Evolutionary conservation across 2,797 vertebrate genomes (phyloP), one percentile per base, ranked within the genome.

Genomic region (Tapirus indicus): DNA sequence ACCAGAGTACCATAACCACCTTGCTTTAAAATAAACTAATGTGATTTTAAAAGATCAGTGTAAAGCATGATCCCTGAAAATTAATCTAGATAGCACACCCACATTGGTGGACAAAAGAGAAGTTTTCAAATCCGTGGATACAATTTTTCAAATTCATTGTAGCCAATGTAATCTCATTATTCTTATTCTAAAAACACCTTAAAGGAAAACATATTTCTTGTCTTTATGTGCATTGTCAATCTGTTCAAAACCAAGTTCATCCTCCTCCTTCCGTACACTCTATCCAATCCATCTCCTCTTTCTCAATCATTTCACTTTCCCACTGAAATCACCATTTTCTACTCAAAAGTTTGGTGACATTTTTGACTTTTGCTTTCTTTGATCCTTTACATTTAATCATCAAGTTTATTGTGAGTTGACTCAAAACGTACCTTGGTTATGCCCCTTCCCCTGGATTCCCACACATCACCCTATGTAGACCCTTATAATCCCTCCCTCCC

Each of bases 11-110:
- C 11, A 4, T 38, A 58, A 88, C 72, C 88, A 91, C 27, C 27
- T 47, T 64, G 60, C 72, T 96, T 86, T 78, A 71, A 95, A 94
- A 93, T 29, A 86, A 92, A 90, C 68, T 3, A 32, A 75, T 13
- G 20, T 41, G 66, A 85, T n/a, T 93, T 77, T 56, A 9, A 78
- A 94, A 84, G 38, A 92, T 20, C 13, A 41, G 29, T 7, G 25
- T 35, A 47, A 95, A 93, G 32, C 32, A 82, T 32, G 25, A 88
- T 58, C 52, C 21, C 25, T 71, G 44, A 88, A 95, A 62, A 91
- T 77, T 29, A 58, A 87, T 56, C 56, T 29, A 29, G 44, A 87
- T 3, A 47, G 52, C 44, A 75, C 14, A 49, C 25, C 27, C 13
- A 23, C 10, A 44, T 2, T 14, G 49, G 60, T 10, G 41, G 7